phyloP scores from a whole-genome alignment of 2,888 invertebrate genomes.

The Cheilosia vulpina region DNA sequence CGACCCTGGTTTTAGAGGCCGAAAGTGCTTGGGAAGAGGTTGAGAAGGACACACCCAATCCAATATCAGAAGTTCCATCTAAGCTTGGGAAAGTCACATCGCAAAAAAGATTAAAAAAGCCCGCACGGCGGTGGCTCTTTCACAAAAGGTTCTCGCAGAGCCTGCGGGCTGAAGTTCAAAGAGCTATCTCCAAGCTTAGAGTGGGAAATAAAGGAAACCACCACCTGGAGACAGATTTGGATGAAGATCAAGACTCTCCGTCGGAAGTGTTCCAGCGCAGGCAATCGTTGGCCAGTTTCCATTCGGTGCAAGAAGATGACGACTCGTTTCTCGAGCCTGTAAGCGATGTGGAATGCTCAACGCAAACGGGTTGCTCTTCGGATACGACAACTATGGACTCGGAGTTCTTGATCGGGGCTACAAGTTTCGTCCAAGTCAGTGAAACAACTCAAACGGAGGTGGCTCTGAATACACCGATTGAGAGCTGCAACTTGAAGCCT shows the following conservation, averaged over 20 bases:
- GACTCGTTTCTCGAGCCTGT: constrained; percentile 28
- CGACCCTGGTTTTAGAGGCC: background rate
- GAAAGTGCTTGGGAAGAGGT: background rate
- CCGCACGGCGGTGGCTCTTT: constrained; percentile 46
- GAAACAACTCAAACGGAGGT: background rate
- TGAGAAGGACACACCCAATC: constrained; percentile 48
- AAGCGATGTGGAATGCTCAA: background rate
- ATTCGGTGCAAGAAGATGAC: constrained; percentile 76
- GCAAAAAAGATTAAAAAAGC: background rate
- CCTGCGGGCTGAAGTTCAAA: constrained; percentile 76
- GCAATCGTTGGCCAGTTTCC: constrained; percentile 77
- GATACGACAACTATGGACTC: constrained; percentile 4
- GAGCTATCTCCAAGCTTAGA: constrained; percentile 71
- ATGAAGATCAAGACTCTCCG: constrained; percentile 33
- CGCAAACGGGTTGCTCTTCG: constrained; percentile 11
- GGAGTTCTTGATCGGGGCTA: constrained; percentile 5
- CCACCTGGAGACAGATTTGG: constrained; percentile 53
- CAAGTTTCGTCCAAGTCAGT: background rate
- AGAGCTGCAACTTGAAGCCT: background rate
- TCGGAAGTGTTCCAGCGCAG: constrained; percentile 73
- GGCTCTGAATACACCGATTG: background rate
- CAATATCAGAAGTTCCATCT: constrained; percentile 77
- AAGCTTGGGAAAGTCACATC: constrained; percentile 73
- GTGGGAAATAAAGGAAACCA: background rate
- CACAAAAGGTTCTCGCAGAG: constrained; percentile 69